Base-by-base conservation (phyloP, 1,140 invertebrate species). In the Diplogasteroides magnus region DNA sequence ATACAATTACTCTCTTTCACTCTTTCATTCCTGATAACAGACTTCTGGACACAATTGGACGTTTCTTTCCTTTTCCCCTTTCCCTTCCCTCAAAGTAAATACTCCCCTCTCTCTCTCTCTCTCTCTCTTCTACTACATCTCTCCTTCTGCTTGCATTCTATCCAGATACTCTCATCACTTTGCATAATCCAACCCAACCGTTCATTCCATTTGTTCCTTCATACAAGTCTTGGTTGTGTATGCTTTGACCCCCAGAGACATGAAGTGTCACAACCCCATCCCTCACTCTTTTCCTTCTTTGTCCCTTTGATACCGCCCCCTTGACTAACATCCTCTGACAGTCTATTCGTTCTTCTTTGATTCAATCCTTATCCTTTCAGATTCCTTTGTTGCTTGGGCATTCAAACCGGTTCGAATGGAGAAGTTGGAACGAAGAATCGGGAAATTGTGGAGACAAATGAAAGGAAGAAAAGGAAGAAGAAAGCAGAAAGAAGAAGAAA, bases 391-490 rank as follows among this genome's bases (percentile, higher is more conserved):
- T 31, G 14, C 28, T 23, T 26, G 57, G 65, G 68, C 61, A 63
- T 28, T 29, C 2, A 61, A 27, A 57, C 37, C 29, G n/a, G 61
- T 62, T 14, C 68, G 61, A 0, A 63, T 71, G 28, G 37, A 71
- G 58, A 13, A 61, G 57, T 62, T 63, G 0, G 69, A 71, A 25
- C 55, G 62, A 14, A 61, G 57, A 27, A 64, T 63, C 13, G 63
- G 19, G 6, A 48, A 48, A 48, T 48, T 48, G 19, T 48, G 37
- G 37, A n/a, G n/a, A n/a, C n/a, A n/a, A n/a, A n/a, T n/a, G n/a
- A 48, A 48, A 19, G 37, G 19, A 11, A 19, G 6, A 48, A 48
- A 19, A 48, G 37, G 37, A 48, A 48, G 19, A 19, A 48, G 37
- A 19, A 48, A 48, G 37, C 6, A 48, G 19, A 19, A 48, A 11